Percentiles rank a stretch among this genome's conserved stretches.
Conservation (phyloP, 2,113 vertebrate genomes). For the Crocuta crocuta region DNA sequence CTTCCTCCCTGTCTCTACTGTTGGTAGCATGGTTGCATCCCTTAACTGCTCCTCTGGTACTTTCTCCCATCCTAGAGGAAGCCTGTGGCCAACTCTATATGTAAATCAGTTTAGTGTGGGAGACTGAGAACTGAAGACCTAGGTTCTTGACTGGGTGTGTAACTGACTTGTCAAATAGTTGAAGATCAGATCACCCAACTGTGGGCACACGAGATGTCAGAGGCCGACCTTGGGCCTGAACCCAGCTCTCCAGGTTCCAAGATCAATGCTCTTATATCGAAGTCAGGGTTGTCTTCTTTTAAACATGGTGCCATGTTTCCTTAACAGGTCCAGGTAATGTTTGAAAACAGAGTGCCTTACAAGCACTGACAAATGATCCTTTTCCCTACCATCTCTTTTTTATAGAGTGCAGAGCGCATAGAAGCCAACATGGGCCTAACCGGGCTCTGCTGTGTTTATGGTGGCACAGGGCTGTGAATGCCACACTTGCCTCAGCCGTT, state of each 20-base stretch:
- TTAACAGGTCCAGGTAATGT: not conserved
- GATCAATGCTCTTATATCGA: not conserved
- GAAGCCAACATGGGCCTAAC: not conserved
- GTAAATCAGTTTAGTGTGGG: not conserved
- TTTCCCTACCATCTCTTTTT: not conserved
- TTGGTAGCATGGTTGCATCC: not conserved
- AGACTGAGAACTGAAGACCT: not conserved
- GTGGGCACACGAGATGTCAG: not conserved
- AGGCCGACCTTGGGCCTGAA: not conserved
- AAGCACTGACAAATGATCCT: not conserved
- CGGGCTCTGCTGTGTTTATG: not conserved
- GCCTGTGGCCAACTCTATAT: not conserved
- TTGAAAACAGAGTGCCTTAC: not conserved
- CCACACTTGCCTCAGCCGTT: not conserved
- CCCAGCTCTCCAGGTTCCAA: not conserved
- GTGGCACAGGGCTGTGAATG: not conserved
- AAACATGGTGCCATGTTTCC: not conserved
- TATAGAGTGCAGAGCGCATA: not conserved
- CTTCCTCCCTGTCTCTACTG: not conserved
- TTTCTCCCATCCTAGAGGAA: not conserved
- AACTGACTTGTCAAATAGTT: not conserved
- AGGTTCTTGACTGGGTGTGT: not conserved
- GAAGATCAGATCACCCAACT: not conserved
- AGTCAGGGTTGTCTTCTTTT: conserved; percentile 35
- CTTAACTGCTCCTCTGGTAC: not conserved